Percentiles rank a stretch among this genome's conserved stretches.
phyloP scores from a whole-genome alignment of 1,140 invertebrate genomes.

The Ips nitidus region DNA sequence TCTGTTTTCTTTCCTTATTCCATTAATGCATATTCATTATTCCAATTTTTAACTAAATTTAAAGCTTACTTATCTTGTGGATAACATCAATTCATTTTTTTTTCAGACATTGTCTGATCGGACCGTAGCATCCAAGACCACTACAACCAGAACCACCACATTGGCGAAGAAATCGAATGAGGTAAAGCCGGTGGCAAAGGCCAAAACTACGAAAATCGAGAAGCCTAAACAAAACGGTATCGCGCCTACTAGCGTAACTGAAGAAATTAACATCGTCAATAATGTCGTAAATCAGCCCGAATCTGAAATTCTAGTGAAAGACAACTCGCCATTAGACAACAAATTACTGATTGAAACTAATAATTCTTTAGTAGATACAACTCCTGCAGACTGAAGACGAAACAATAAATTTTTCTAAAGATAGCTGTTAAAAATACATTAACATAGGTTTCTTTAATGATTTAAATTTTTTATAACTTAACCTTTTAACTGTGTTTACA shows the following conservation, averaged over 20 bases:
- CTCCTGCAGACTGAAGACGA: slow-evolving; percentile 38
- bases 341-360: slow-evolving; percentile 39
- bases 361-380: slow-evolving; percentile 20
- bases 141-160: slow-evolving; percentile 36
- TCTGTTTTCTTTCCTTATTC: no score
- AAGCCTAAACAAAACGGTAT: slow-evolving; percentile 45
- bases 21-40: no score
- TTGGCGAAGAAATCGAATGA: slow-evolving; percentile 43
- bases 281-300: slow-evolving; percentile 33
- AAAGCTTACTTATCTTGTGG: no score
- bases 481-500: slow-evolving; percentile 39
- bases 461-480: slow-evolving; percentile 29
- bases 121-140: slow-evolving; percentile 43
- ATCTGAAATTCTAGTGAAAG: slow-evolving; percentile 43
- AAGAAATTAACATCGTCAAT: slow-evolving; percentile 41
- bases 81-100: background rate
- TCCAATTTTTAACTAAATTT: no score
- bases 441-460: slow-evolving; percentile 33
- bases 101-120: slow-evolving; percentile 27
- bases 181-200: slow-evolving; percentile 32
- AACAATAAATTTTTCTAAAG: slow-evolving; percentile 9
- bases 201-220: slow-evolving; percentile 44
- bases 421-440: slow-evolving; percentile 41
- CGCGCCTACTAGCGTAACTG: slow-evolving; percentile 37
- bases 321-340: slow-evolving; percentile 48